Base-by-base conservation (phyloP, 2,797 vertebrate species). In the Gymnopithys bicolor region DNA sequence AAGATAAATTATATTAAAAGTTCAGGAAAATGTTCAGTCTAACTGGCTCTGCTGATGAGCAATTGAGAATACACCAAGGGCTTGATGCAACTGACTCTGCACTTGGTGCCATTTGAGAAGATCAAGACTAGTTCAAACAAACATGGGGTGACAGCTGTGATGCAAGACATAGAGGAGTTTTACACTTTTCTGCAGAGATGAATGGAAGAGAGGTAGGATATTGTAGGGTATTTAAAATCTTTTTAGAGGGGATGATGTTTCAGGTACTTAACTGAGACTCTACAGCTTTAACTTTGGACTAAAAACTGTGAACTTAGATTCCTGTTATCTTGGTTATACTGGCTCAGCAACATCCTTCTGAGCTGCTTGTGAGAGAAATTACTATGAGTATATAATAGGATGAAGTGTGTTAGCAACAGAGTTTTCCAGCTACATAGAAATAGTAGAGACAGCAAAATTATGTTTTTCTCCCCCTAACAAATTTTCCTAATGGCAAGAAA, bases 241-340 rank as follows among this genome's bases (percentile, higher is more conserved):
- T 3, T 0, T 69, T 63, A 59, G 52, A 82, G 19, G 3, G 1
- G 0, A 11, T 46, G 23, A 16, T 48, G 22, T n/a, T 82, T 30
- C 18, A 59, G 25, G n/a, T 66, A 67, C 7, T 67, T 73, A 41
- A 37, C 3, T 48, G 19, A 63, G 25, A 45, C 5, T 27, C 23
- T 45, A 15, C 4, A 60, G 11, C 25, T 70, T 68, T 55, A 48
- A 32, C 35, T 68, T 63, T 10, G 3, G 14, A 63, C 39, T 70
- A 55, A 23, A 66, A 55, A 37, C 19, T 19, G 23, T 48, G 56
- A 85, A 48, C 7, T 21, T 23, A 19, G 3, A 45, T 76, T 66
- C 13, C 15, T 63, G 1, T 56, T 73, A 9, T 37, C 30, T 83
- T 73, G 6, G 11, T 59, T 63, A 10, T 32, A 22, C 5, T 55